phyloP scores from a whole-genome alignment of 2,113 vertebrate species.

The Micronisus gabar region DNA sequence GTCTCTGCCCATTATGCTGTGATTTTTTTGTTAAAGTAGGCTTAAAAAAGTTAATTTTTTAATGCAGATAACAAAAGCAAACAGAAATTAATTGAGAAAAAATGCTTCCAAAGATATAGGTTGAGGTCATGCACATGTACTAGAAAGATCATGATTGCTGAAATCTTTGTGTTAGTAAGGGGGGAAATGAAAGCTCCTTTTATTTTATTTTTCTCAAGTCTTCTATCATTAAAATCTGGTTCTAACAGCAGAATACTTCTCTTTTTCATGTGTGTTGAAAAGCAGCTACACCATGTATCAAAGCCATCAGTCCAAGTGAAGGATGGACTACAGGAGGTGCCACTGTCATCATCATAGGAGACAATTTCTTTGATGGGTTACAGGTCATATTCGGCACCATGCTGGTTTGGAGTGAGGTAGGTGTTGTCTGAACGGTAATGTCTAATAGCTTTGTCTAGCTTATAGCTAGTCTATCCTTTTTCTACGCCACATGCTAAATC shows the following conservation, averaged over 20 bases:
- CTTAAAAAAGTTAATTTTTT: not conserved
- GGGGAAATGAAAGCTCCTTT: conserved; percentile 71
- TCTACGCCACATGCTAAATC: conserved; percentile 32
- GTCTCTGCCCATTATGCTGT: not conserved
- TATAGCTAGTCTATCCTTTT: conserved; percentile 45
- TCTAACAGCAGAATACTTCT: conserved; percentile 79
- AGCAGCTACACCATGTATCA: conserved; percentile 96
- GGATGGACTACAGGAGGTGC: conserved; percentile 97
- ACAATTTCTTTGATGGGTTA: conserved; percentile 98
- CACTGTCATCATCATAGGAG: conserved; percentile 97
- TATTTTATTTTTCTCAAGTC: conserved; percentile 67
- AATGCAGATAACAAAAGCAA: conserved; percentile 39
- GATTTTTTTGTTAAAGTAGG: not conserved
- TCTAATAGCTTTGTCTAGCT: conserved; percentile 73
- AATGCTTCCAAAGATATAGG: conserved; percentile 23
- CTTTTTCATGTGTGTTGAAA: conserved; percentile 84
- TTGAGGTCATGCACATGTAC: conserved; percentile 7
- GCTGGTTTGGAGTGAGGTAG: conserved; percentile 98
- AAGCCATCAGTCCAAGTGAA: conserved; percentile 99
- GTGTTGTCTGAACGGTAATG: conserved; percentile 79
- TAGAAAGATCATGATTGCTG: conserved; percentile 41
- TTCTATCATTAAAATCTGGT: conserved; percentile 78
- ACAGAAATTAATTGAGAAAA: conserved; percentile 30
- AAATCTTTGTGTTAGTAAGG: conserved; percentile 64
- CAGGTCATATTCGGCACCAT: conserved; percentile 99